Evolutionary conservation across 2,888 invertebrate genomes (phyloP).

Genomic region (Scrobipalpa costella): DNA sequence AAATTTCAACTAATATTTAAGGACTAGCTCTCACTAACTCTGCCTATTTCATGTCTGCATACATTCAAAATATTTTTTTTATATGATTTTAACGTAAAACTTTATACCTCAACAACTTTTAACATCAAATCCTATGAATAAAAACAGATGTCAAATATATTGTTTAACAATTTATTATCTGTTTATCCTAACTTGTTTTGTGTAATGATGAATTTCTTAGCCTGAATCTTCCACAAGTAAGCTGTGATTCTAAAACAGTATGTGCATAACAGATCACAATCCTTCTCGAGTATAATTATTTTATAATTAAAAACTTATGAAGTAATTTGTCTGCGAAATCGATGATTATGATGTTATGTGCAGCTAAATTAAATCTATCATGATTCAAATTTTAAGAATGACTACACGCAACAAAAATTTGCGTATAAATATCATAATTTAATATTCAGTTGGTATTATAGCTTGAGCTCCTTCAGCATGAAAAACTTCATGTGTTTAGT

Average conservation of each 20-base stretch:
- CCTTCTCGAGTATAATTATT: too few species aligned
- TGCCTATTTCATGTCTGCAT: constrained; percentile 22
- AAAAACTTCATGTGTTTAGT: not conserved
- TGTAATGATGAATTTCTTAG: too few species aligned
- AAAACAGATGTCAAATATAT: too few species aligned
- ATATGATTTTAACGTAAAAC: too few species aligned
- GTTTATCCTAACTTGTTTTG: too few species aligned
- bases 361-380: not conserved
- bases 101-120: too few species aligned
- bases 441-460: not conserved
- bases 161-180: too few species aligned
- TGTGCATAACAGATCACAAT: too few species aligned
- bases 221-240: too few species aligned
- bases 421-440: not conserved
- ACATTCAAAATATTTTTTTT: constrained; percentile 25
- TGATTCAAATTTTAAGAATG: not conserved
- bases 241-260: too few species aligned
- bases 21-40: constrained; percentile 26
- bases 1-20: constrained; percentile 19
- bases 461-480: not conserved
- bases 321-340: not conserved
- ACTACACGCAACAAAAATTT: not conserved
- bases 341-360: not conserved
- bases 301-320: not conserved
- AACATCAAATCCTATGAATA: too few species aligned